phyloP scores from a whole-genome alignment of 2,888 invertebrate genomes.

The Clitarchus hookeri region DNA sequence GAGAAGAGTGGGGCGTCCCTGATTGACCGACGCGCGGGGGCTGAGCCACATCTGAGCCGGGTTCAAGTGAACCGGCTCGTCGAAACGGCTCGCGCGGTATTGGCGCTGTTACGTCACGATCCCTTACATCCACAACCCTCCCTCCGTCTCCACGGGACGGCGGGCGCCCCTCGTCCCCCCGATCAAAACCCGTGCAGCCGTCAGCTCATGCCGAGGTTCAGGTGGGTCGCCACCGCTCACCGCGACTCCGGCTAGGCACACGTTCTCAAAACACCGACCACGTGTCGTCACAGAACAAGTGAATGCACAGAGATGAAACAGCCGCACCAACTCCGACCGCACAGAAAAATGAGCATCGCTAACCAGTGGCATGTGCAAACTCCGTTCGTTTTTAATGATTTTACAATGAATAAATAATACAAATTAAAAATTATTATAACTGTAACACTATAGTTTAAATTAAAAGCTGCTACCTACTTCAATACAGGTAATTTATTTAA shows the following conservation, averaged over 20 bases:
- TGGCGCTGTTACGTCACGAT: conserved; percentile 6
- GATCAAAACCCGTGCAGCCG: not conserved
- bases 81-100: not conserved
- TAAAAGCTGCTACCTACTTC: no score
- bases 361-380: no score
- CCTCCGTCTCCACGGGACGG: not conserved
- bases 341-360: no score
- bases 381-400: no score
- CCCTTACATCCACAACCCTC: conserved; percentile 4
- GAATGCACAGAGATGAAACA: no score
- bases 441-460: no score
- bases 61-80: not conserved
- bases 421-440: no score
- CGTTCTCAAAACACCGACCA: no score
- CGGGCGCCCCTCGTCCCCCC: not conserved
- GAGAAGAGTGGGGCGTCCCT: not conserved
- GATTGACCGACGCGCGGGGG: not conserved
- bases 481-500: no score
- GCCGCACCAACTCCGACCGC: no score
- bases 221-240: not conserved
- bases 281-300: no score
- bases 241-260: not conserved
- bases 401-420: no score
- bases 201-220: not conserved
- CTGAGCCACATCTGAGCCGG: not conserved